These are phyloP conservation scores for Haemorhous mexicanus DNA, from an alignment of 2,113 vertebrate genomes.

Conservation along the genomic window DNA sequence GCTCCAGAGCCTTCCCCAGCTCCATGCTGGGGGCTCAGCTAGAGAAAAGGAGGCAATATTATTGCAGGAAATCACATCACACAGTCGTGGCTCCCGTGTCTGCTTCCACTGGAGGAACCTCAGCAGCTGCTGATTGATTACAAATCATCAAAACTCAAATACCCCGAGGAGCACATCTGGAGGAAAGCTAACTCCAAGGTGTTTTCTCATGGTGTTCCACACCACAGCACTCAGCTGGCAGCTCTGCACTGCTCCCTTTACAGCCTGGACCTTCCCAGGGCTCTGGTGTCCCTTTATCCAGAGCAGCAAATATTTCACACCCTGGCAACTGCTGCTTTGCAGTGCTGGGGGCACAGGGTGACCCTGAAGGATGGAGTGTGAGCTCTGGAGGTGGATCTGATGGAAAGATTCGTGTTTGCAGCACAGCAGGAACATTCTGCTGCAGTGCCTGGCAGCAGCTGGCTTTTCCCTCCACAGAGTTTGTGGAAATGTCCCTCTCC, in stretches of 20 bases:
- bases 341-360: background rate
- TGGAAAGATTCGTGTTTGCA: background rate
- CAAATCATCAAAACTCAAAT: background rate
- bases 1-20: background rate
- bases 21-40: background rate
- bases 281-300: background rate
- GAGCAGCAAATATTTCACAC: background rate
- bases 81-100: accelerated
- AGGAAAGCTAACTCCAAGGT: background rate
- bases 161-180: background rate
- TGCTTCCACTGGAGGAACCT: background rate
- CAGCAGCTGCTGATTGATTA: background rate
- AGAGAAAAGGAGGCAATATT: background rate
- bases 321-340: background rate
- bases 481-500: background rate
- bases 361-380: background rate
- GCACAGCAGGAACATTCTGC: background rate
- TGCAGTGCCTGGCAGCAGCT: background rate
- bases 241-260: background rate
- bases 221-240: background rate
- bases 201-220: background rate
- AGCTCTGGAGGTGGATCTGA: background rate
- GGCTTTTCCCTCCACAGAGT: background rate
- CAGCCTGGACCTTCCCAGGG: background rate
- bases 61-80: background rate